Evolutionary conservation across 2,888 invertebrate genomes (phyloP), one percentile per base, ranked within the genome.

Genomic region (Aphelenchoides bicaudatus): DNA sequence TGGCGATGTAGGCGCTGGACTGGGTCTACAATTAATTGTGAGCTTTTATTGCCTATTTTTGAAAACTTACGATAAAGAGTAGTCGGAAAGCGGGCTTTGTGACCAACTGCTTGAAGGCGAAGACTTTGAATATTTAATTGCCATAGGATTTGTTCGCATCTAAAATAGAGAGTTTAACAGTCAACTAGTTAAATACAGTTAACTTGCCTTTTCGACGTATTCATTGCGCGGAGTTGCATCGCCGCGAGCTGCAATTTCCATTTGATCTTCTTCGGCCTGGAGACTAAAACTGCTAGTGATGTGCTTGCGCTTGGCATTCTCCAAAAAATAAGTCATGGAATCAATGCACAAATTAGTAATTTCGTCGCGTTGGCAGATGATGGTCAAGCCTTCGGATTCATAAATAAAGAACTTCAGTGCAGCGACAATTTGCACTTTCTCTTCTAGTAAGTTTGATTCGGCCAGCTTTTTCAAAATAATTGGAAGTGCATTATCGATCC

Each of bases 401-500:
- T 72, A 71, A 23, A 68, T 61, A 31, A 71, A 67, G 39, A 71
- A 66, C 30, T 63, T 59, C 39, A 70, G 62, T 6, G 60, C 50
- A 8, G 46, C 29, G 5, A 65, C 55, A 25, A 62, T 59, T 6
- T 60, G 50, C 10, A 59, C 27, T 38, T 59, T 56, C 30, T 71
- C 69, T 0, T 54, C 53, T 10, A 59, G 34, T 16, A 13, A 38
- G 25, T 21, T 21, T 6, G 30, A 39, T 21, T 28, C 19, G 34
- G 50, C 43, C 49, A 67, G 34, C 5, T 57, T 43, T 1, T 71
- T 65, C 13, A 75, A 46, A n/a, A 75, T 62, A 0, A 70, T 50
- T 29, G 65, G 64, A 5, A 75, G 56, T 1, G 62, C 74, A 6
- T 72, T 72, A 21, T 61, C 58, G n/a, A 63, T 62, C 4, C 75